phyloP scores from a whole-genome alignment of 2,888 invertebrate genomes.

The Polymixis lichenea region DNA sequence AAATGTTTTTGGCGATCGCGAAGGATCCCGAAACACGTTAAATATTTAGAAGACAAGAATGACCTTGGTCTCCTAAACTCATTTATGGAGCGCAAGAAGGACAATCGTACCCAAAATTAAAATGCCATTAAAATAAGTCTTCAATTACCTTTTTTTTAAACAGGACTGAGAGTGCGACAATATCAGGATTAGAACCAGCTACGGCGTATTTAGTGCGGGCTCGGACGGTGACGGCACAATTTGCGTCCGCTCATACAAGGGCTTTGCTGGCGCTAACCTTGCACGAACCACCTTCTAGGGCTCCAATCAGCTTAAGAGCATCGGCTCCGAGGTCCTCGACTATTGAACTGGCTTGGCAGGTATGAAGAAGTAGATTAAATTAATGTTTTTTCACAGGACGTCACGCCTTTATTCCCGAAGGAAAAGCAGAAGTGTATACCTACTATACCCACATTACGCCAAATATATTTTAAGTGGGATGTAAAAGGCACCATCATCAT shows the following conservation, averaged over 20 bases:
- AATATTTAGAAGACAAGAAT: neutral
- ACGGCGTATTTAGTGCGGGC: constrained; percentile 87
- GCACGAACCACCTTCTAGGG: constrained; percentile 86
- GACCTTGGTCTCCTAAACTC: neutral
- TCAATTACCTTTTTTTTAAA: constrained; percentile 13
- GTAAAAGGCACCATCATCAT: too few species aligned
- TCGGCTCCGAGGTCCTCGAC: constrained; percentile 84
- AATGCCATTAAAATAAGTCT: neutral
- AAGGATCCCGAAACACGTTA: neutral
- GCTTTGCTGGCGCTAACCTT: constrained; percentile 85
- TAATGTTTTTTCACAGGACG: too few species aligned
- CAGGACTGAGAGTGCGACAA: constrained; percentile 84
- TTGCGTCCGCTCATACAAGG: constrained; percentile 86
- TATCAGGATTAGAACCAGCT: constrained; percentile 86
- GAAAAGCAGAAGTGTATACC: too few species aligned
- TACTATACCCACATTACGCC: too few species aligned
- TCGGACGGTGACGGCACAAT: constrained; percentile 85
- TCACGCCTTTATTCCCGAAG: too few species aligned
- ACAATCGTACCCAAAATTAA: neutral
- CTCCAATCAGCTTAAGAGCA: constrained; percentile 83
- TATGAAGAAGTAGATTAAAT: constrained; percentile 52
- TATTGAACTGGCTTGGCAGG: constrained; percentile 87
- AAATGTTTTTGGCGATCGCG: neutral
- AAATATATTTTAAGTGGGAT: too few species aligned
- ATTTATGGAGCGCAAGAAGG: neutral